Percentiles rank a stretch among this genome's conserved stretches.
These are phyloP conservation scores for Rachycentron canadum DNA, from an alignment of 2,797 vertebrate genomes.

Conservation along the genomic window DNA sequence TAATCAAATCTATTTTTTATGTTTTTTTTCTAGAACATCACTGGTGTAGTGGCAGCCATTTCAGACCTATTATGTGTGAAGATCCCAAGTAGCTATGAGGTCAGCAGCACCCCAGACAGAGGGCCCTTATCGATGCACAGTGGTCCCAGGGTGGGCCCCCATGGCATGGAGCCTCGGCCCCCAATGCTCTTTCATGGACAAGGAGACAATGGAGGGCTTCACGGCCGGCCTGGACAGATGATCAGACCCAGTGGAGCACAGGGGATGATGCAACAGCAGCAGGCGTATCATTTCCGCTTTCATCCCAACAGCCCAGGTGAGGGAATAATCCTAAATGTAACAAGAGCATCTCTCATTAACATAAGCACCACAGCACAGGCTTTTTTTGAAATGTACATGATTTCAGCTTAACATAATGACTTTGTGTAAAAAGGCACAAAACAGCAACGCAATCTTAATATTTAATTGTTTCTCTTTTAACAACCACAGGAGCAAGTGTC, in stretches of 20 bases:
- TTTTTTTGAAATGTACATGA: slow-evolving; percentile 54
- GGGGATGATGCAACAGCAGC: slow-evolving; percentile 87
- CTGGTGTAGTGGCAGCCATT: slow-evolving; percentile 94
- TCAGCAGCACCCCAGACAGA: slow-evolving; percentile 92
- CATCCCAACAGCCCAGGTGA: slow-evolving; percentile 89
- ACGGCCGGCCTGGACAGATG: slow-evolving; percentile 80
- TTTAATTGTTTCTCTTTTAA: slow-evolving; percentile 38
- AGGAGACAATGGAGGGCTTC: slow-evolving; percentile 82
- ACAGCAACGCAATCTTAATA: slow-evolving; percentile 7
- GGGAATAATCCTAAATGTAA: slow-evolving; percentile 61
- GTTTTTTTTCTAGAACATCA: slow-evolving; percentile 89
- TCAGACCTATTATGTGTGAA: slow-evolving; percentile 95
- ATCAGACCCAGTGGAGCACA: slow-evolving; percentile 83
- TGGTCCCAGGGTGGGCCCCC: slow-evolving; percentile 78
- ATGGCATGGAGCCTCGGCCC: slow-evolving; percentile 86
- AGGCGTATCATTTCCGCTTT: slow-evolving; percentile 85
- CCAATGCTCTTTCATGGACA: slow-evolving; percentile 88
- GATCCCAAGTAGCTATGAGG: slow-evolving; percentile 98
- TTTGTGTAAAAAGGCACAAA: slow-evolving; percentile 27
- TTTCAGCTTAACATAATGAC: slow-evolving; percentile 52
- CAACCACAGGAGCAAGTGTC: slow-evolving; percentile 17
- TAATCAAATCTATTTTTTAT: neutral
- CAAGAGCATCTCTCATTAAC: slow-evolving; percentile 24
- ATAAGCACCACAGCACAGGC: slow-evolving; percentile 15
- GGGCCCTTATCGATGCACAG: slow-evolving; percentile 72